A percentile compares a stretch with the other conserved stretches of the same genome.
phyloP scores from a whole-genome alignment of 2,113 vertebrate genomes.

The Triplophysa dalaica region DNA sequence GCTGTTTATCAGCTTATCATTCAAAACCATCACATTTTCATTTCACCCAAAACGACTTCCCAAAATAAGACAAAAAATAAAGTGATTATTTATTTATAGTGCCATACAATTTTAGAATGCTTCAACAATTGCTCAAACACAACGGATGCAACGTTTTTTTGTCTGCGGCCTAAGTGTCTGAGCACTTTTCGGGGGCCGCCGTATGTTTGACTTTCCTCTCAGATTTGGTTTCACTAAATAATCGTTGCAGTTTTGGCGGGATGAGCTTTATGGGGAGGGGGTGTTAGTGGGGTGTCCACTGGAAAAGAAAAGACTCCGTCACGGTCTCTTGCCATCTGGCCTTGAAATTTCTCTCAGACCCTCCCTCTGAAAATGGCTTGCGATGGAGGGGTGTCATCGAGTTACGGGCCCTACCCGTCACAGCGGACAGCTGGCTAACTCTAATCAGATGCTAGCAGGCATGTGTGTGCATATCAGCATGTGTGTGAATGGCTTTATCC shows the following conservation, averaged over 20 bases:
- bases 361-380: slow-evolving; percentile 26
- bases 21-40: too few relatives aligned
- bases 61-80: too few relatives aligned
- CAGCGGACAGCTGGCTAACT: slow-evolving; percentile 60
- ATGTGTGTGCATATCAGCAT: slow-evolving; percentile 39
- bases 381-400: slow-evolving; percentile 50
- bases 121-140: too few relatives aligned
- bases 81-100: too few relatives aligned
- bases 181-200: too few relatives aligned
- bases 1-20: too few relatives aligned
- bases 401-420: slow-evolving; percentile 49
- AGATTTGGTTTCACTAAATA: slow-evolving; percentile 17
- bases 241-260: slow-evolving; percentile 9
- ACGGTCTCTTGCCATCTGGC: slow-evolving; percentile 58
- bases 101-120: too few relatives aligned
- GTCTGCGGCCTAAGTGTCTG: too few relatives aligned
- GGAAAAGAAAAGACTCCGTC: slow-evolving; percentile 48
- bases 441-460: slow-evolving; percentile 56
- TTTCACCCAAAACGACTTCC: too few relatives aligned
- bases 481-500: slow-evolving; percentile 51
- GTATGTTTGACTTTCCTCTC: slow-evolving; percentile 20
- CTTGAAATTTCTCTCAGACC: slow-evolving; percentile 44
- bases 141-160: too few relatives aligned
- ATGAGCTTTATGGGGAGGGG: neutral
- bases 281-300: slow-evolving; percentile 8